These are phyloP conservation scores for Aporrectodea caliginosa DNA, from an alignment of 1,140 invertebrate species.

Conservation along the genomic window DNA sequence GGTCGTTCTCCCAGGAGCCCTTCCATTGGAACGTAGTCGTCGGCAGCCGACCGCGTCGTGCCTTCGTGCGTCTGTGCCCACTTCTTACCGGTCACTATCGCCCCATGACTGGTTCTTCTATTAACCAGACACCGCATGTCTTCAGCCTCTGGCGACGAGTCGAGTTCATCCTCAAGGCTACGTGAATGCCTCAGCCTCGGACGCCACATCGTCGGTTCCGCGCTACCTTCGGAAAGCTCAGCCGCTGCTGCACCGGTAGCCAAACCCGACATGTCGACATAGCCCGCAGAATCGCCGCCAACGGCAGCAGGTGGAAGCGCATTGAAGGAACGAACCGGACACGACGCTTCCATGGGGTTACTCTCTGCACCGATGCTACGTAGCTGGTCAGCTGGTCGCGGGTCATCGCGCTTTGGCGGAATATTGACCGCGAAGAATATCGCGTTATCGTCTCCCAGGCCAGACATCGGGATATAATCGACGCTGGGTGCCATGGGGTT, in stretches of 20 bases:
- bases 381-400: background rate
- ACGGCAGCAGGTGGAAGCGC: background rate
- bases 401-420: background rate
- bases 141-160: background rate
- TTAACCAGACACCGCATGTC: background rate
- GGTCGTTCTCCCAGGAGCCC: background rate
- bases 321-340: background rate
- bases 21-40: background rate
- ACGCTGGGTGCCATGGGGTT: background rate
- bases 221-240: background rate
- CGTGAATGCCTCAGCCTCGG: conserved; percentile 15
- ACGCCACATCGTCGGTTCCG: background rate
- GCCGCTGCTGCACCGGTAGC: background rate
- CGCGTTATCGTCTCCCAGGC: background rate
- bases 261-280: background rate
- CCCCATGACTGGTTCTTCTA: background rate
- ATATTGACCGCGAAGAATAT: background rate
- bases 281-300: background rate
- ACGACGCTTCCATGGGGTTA: background rate
- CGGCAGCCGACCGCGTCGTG: background rate
- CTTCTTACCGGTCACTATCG: background rate
- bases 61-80: background rate
- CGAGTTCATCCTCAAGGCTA: conserved; percentile 17
- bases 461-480: background rate
- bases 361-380: background rate